These are phyloP conservation scores for Platanista minor DNA, from an alignment of 2,113 vertebrate genomes.

Conservation along the genomic window DNA sequence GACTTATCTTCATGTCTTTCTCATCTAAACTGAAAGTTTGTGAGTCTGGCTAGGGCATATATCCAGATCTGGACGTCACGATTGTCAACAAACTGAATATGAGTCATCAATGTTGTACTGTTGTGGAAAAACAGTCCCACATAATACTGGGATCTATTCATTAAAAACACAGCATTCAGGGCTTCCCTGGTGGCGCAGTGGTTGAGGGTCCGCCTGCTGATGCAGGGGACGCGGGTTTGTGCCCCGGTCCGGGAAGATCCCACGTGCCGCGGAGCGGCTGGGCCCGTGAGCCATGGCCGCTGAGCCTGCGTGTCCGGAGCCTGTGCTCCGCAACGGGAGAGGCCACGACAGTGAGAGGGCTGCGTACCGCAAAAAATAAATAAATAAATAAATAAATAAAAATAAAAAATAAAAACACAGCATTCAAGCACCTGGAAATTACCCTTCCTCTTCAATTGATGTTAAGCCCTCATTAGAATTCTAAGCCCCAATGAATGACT, in stretches of 20 bases:
- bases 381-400: no score
- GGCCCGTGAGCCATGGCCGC: no score
- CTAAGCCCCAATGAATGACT: not conserved
- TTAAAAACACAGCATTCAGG: not conserved
- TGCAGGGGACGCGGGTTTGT: no score
- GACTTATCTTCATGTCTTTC: not conserved
- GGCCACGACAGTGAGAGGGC: no score
- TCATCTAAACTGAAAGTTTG: not conserved
- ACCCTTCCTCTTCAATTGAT: not conserved
- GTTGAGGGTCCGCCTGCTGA: no score
- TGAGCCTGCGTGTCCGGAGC: no score
- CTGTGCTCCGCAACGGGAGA: no score
- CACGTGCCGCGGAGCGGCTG: no score
- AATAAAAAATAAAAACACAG: not conserved
- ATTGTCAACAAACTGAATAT: constrained; percentile 23
- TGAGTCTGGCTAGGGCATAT: not conserved
- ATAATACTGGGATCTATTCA: not conserved
- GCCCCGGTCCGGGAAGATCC: no score
- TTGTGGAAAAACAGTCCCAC: not conserved
- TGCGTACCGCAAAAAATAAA: no score
- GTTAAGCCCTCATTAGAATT: constrained; percentile 17
- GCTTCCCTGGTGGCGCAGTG: no score
- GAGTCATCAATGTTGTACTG: not conserved
- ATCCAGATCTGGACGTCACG: not conserved
- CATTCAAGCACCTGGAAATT: not conserved